Evolutionary conservation across 2,113 vertebrate species (phyloP).

Genomic region (Nibea albiflora): DNA sequence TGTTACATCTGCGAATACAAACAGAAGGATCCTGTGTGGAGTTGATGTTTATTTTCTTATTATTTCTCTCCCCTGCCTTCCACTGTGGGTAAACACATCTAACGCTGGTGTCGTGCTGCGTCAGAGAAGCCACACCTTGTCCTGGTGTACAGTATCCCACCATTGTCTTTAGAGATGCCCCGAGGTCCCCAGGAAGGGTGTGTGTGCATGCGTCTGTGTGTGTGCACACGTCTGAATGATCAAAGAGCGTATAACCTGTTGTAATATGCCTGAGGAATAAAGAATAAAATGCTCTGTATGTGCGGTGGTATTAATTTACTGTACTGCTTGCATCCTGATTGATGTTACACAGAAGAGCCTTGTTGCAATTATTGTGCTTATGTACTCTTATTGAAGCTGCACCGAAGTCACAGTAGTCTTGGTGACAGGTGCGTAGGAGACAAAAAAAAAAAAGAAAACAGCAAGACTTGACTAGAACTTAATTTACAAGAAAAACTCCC

Average conservation of each 20-base stretch:
- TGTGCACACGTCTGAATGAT: too few relatives aligned
- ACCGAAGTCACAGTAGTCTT: not conserved
- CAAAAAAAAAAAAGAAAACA: not conserved
- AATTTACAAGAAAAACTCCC: slow-evolving; percentile 36
- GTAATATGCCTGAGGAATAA: slow-evolving; percentile 28
- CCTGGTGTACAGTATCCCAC: slow-evolving; percentile 44
- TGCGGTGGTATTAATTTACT: slow-evolving; percentile 43
- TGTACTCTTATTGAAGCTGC: slow-evolving; percentile 20
- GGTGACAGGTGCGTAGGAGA: slow-evolving; percentile 41
- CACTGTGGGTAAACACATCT: slow-evolving; percentile 37
- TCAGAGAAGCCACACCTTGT: slow-evolving; percentile 42
- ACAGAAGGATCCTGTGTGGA: not conserved
- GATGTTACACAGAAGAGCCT: slow-evolving; percentile 51
- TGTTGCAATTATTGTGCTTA: slow-evolving; percentile 63
- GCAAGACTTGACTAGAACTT: slow-evolving; percentile 7
- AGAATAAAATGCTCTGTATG: slow-evolving; percentile 10
- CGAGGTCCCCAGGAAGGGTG: slow-evolving; percentile 53
- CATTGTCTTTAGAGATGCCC: slow-evolving; percentile 68
- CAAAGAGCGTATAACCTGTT: slow-evolving; percentile 1
- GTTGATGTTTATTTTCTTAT: slow-evolving; percentile 26
- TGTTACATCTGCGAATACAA: slow-evolving; percentile 14
- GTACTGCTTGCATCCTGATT: slow-evolving; percentile 48
- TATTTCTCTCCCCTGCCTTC: slow-evolving; percentile 18
- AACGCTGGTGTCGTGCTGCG: slow-evolving; percentile 12
- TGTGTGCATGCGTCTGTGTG: slow-evolving; percentile 13